These are phyloP conservation scores for Polyodon spathula DNA, from an alignment of 2,113 vertebrate species.

Conservation along the genomic window DNA sequence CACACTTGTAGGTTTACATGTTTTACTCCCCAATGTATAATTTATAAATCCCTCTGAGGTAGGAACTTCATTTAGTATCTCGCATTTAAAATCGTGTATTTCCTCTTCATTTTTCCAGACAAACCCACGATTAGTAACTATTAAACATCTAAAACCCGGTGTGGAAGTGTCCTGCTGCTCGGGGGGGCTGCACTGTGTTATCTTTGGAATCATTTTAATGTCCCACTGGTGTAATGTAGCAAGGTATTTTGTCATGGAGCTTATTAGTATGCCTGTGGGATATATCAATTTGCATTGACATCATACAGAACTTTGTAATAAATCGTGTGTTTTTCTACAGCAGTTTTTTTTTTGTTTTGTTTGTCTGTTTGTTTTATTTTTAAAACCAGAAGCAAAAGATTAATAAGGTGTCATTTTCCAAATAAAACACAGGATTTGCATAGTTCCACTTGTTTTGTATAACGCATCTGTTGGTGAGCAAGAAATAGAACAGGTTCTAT, in stretches of 20 bases:
- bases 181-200: slow-evolving; percentile 71
- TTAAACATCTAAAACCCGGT: slow-evolving; percentile 71
- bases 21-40: slow-evolving; percentile 42
- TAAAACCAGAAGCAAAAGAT: slow-evolving; percentile 35
- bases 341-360: no score
- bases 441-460: slow-evolving; percentile 20
- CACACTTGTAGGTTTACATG: slow-evolving; percentile 54
- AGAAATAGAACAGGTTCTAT: no score
- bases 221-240: slow-evolving; percentile 64
- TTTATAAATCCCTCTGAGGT: slow-evolving; percentile 50
- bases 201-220: slow-evolving; percentile 75
- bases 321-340: slow-evolving; percentile 30
- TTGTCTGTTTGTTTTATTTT: no score
- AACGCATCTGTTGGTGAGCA: no score
- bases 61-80: slow-evolving; percentile 29
- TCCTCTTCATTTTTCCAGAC: slow-evolving; percentile 57
- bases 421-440: slow-evolving; percentile 18
- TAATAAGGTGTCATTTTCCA: slow-evolving; percentile 31
- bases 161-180: slow-evolving; percentile 78
- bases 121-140: slow-evolving; percentile 72
- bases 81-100: slow-evolving; percentile 64
- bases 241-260: slow-evolving; percentile 66
- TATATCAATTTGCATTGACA: slow-evolving; percentile 60
- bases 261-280: slow-evolving; percentile 67
- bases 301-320: slow-evolving; percentile 48